Evolutionary conservation across 1,140 invertebrate species (phyloP).

Genomic region (Leucophenga varia): DNA sequence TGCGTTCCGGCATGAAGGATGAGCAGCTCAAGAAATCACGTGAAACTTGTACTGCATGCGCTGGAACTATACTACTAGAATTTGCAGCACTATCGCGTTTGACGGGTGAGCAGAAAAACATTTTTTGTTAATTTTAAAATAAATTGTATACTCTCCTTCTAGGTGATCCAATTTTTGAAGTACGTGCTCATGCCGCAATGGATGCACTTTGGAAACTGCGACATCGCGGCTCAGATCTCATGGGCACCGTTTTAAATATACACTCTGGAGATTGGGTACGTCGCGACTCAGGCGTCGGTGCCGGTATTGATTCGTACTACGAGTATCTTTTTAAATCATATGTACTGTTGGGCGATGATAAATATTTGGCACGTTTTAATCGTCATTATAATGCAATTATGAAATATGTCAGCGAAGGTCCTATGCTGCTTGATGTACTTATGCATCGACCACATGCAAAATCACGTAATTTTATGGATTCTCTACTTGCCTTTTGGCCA

Average conservation of each 20-base stretch:
- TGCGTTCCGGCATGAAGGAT: slow-evolving; percentile 83
- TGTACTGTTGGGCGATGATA: slow-evolving; percentile 81
- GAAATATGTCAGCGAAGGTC: slow-evolving; percentile 96
- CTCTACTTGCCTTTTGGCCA: slow-evolving; percentile 96
- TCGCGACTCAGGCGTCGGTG: slow-evolving; percentile 95
- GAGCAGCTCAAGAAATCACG: slow-evolving; percentile 71
- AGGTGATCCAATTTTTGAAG: slow-evolving; percentile 84
- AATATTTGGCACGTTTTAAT: slow-evolving; percentile 90
- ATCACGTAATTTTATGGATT: slow-evolving; percentile 96
- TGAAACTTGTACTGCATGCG: slow-evolving; percentile 97
- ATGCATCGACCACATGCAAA: slow-evolving; percentile 97
- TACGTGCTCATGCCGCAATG: slow-evolving; percentile 94
- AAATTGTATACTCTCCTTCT: neutral
- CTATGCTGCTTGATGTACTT: slow-evolving; percentile 95
- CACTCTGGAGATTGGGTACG: slow-evolving; percentile 97
- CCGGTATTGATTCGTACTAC: slow-evolving; percentile 98
- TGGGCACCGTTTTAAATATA: slow-evolving; percentile 94
- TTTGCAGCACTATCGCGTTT: slow-evolving; percentile 93
- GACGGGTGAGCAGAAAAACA: slow-evolving; percentile 67
- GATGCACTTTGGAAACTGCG: slow-evolving; percentile 94
- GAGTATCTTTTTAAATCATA: slow-evolving; percentile 97
- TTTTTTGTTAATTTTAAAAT: too few relatives aligned
- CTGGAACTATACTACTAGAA: slow-evolving; percentile 97
- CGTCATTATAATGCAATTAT: slow-evolving; percentile 97
- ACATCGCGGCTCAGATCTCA: slow-evolving; percentile 87